These are phyloP conservation scores for Cossypha polioptera DNA, from an alignment of 2,797 vertebrate genomes.

Conservation along the genomic window DNA sequence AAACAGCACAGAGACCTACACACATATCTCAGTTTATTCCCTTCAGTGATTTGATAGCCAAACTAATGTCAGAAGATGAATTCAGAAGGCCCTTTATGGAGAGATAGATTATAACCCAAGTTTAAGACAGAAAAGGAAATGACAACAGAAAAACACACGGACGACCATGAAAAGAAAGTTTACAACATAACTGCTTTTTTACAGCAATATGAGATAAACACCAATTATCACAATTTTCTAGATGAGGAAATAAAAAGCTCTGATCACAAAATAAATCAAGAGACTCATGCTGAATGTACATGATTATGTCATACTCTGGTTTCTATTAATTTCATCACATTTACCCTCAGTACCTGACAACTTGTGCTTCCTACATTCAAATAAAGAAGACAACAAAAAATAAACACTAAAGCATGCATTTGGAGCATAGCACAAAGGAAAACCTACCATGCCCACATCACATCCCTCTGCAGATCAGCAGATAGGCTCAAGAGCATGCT, in stretches of 20 bases:
- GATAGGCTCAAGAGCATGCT: neutral
- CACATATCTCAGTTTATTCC: neutral
- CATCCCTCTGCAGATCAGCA: neutral
- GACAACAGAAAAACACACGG: neutral
- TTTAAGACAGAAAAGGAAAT: neutral
- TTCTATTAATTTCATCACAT: neutral
- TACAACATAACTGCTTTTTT: neutral
- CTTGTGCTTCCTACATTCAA: constrained; percentile 53
- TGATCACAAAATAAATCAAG: neutral
- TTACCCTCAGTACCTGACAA: constrained; percentile 20
- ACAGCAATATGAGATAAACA: neutral
- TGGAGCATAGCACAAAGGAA: neutral
- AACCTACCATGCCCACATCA: neutral
- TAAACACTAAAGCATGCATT: neutral
- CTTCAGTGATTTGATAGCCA: neutral
- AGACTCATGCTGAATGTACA: neutral
- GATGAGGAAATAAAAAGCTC: neutral
- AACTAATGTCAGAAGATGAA: neutral
- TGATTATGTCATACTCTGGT: neutral
- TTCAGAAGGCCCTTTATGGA: neutral
- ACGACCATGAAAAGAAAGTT: neutral
- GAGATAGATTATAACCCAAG: neutral
- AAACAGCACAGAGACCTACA: neutral
- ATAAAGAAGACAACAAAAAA: constrained; percentile 49
- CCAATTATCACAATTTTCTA: neutral